Evolutionary conservation across 2,113 vertebrate genomes (phyloP), one percentile per base, ranked within the genome.

Genomic region (Cettia cetti): DNA sequence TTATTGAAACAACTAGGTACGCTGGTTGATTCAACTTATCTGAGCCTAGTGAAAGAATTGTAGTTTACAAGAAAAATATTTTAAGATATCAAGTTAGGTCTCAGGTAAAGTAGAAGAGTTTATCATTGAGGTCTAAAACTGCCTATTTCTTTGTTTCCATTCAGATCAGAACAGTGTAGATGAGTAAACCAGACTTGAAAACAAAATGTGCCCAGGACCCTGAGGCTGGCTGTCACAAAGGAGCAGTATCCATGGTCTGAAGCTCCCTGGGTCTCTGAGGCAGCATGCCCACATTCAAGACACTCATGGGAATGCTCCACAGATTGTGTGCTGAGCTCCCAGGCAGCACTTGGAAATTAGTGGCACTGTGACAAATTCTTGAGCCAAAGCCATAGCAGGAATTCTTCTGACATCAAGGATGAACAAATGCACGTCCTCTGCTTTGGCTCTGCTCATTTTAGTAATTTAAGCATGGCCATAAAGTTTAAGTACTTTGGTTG

Each of bases 291-390:
- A 24, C 54, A 19, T 12, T 30, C 30, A 77, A 45, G 70, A 27
- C 2, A 0, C 27, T 54, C 7, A 3, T 0, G 0, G 30, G 11
- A 86, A 81, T 42, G 18, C 8, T 84, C 13, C 30, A 24, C 22
- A 45, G 45, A 50, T 18, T 6, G 5, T 49, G 37, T 23, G 22
- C 45, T 88, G 31, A 63, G 11, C 33, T 92, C 18, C 15, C 39
- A 39, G 15, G 53, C 22, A 90, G n/a, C 37, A 37, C 68, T 40
- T 53, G 22, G 50, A 40, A 92, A 61, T 74, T 50, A 86, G 39
- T 39, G 42, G n/a, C 42, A 30, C 0, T 0, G 20, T 44, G 44
- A 50, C 14, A 82, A 89, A 74, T 19, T 59, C 21, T n/a, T 7
- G 0, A 20, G 54, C 28, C 72, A 70, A 63, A 89, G 63, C 16